phyloP scores from a whole-genome alignment of 2,888 invertebrate species.

The Helobdella robusta region DNA sequence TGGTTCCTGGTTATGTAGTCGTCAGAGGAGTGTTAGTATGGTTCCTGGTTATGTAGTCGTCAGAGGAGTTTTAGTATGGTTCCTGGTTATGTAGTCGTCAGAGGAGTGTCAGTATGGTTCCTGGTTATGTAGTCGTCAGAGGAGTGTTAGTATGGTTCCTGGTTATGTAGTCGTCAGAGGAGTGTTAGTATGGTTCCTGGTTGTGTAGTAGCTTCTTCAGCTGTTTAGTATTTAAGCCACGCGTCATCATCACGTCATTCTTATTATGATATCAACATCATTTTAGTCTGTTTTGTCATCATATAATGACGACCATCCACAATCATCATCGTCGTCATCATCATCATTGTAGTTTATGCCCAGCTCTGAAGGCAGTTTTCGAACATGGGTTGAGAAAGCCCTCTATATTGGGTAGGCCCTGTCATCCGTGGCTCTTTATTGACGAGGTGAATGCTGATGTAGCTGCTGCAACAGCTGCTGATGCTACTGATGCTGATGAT shows the following conservation, averaged over 20 bases:
- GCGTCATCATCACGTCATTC: too few species aligned
- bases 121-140: too few species aligned
- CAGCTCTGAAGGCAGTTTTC: conserved; percentile 81
- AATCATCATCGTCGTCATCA: background rate
- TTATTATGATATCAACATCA: too few species aligned
- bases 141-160: too few species aligned
- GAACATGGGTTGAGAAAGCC: conserved; percentile 89
- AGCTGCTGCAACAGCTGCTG: too few species aligned
- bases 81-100: background rate
- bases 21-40: background rate
- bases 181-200: too few species aligned
- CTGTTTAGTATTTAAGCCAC: too few species aligned
- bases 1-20: background rate
- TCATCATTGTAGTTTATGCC: conserved; percentile 59
- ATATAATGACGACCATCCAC: background rate
- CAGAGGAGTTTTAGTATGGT: background rate
- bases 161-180: too few species aligned
- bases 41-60: background rate
- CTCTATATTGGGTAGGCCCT: conserved; percentile 74
- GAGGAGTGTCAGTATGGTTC: too few species aligned
- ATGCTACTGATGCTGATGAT: too few species aligned
- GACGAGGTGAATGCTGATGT: conserved; percentile 71
- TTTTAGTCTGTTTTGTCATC: too few species aligned
- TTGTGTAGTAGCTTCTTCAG: too few species aligned
- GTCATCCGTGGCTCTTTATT: conserved; percentile 97